Evolutionary conservation across 2,113 vertebrate species (phyloP).

Genomic region (Prinia subflava): DNA sequence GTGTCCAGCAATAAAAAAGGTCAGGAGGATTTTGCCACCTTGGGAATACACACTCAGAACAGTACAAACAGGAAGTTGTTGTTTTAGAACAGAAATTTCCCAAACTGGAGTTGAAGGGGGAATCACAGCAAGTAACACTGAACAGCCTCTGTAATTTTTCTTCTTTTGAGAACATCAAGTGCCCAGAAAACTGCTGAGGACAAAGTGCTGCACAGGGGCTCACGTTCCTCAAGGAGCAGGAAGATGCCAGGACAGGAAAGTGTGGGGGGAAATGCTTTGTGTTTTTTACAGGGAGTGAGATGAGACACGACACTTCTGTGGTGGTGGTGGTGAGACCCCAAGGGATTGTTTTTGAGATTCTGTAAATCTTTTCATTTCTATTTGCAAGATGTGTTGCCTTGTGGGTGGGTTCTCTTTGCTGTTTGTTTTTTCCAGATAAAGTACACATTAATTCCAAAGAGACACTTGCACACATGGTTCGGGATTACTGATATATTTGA

Average conservation of each 20-base stretch:
- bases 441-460: background rate
- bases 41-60: background rate
- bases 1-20: background rate
- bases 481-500: background rate
- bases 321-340: background rate
- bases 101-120: background rate
- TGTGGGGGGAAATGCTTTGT: background rate
- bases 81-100: background rate
- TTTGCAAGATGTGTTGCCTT: background rate
- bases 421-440: background rate
- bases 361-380: background rate
- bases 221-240: background rate
- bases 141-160: background rate
- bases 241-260: background rate
- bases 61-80: background rate
- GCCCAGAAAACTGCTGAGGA: slow-evolving; percentile 47
- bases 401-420: background rate
- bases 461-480: background rate
- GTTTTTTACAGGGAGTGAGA: background rate
- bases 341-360: background rate
- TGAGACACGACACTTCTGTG: background rate
- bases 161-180: slow-evolving; percentile 20
- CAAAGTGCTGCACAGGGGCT: slow-evolving; percentile 8
- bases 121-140: background rate
- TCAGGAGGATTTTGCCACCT: background rate